phyloP scores from a whole-genome alignment of 35 echinoderm and acorn worm species.

The Hemicentrotus pulcherrimus region DNA sequence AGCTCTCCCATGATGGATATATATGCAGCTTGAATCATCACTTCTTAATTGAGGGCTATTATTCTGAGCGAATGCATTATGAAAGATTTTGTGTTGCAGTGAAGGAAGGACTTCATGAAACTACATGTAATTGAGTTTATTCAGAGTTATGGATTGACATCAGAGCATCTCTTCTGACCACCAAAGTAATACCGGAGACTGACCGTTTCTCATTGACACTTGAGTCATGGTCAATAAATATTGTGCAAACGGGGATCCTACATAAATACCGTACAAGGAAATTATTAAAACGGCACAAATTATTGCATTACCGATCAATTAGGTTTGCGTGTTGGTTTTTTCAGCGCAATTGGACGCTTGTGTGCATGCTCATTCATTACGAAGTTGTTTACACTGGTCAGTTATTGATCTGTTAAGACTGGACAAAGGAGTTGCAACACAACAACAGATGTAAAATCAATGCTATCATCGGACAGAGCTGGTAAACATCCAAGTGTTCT shows the following conservation, averaged over 20 bases:
- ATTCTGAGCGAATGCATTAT: neutral
- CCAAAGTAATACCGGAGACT: neutral
- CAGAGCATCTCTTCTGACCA: neutral
- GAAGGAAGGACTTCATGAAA: neutral
- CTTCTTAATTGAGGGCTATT: neutral
- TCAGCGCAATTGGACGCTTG: neutral
- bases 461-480: neutral
- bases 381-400: constrained; percentile 34
- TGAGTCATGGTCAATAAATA: neutral
- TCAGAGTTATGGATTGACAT: neutral
- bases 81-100: neutral
- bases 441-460: constrained; percentile 24
- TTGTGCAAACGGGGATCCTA: neutral
- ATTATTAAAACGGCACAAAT: neutral
- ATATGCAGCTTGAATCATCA: constrained; percentile 4
- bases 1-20: neutral
- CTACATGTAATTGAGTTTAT: neutral
- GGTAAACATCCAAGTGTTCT: constrained; percentile 34
- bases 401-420: constrained; percentile 1
- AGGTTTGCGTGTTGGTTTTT: neutral
- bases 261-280: too few species aligned
- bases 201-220: neutral
- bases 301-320: neutral
- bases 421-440: constrained; percentile 19
- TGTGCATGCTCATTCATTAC: neutral